Evolutionary conservation across 2,113 vertebrate genomes (phyloP).

Genomic region (Nothobranchius furzeri): DNA sequence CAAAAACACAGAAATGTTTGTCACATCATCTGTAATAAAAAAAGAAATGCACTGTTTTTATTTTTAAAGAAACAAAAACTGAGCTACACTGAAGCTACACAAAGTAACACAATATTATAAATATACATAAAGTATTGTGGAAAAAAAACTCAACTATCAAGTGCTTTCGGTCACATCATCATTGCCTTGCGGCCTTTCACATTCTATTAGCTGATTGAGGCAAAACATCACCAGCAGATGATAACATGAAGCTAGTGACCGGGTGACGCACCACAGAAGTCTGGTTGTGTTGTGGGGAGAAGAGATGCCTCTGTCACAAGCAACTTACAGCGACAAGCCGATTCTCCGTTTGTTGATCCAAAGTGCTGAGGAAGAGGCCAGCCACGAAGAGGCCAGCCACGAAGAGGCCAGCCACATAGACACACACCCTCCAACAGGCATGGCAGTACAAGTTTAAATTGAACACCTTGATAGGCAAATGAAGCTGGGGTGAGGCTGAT

Average conservation of each 20-base stretch:
- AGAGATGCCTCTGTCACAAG: constrained; percentile 59
- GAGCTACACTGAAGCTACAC: background rate
- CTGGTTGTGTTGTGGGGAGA: constrained; percentile 69
- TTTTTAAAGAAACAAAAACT: background rate
- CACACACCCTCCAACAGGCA: constrained; percentile 21
- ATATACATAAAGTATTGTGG: constrained; percentile 45
- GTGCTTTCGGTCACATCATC: constrained; percentile 74
- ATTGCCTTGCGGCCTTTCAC: constrained; percentile 73
- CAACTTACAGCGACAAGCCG: constrained; percentile 72
- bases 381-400: constrained; percentile 14
- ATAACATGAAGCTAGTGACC: constrained; percentile 70
- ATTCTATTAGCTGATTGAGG: constrained; percentile 81
- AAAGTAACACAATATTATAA: constrained; percentile 14
- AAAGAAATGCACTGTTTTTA: background rate
- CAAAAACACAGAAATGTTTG: background rate
- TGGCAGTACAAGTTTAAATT: constrained; percentile 30
- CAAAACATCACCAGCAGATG: constrained; percentile 76
- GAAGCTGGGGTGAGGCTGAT: constrained; percentile 33
- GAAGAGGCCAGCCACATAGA: constrained; percentile 24
- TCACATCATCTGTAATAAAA: too few relatives aligned
- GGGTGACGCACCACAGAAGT: constrained; percentile 72
- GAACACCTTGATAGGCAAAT: constrained; percentile 47
- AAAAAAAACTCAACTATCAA: constrained; percentile 40
- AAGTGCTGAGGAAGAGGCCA: constrained; percentile 40
- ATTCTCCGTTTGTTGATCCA: constrained; percentile 59